A percentile compares a stretch with the other conserved stretches of the same genome.
Evolutionary conservation across 2,888 invertebrate species (phyloP).

Genomic region (Epicampocera succincta): DNA sequence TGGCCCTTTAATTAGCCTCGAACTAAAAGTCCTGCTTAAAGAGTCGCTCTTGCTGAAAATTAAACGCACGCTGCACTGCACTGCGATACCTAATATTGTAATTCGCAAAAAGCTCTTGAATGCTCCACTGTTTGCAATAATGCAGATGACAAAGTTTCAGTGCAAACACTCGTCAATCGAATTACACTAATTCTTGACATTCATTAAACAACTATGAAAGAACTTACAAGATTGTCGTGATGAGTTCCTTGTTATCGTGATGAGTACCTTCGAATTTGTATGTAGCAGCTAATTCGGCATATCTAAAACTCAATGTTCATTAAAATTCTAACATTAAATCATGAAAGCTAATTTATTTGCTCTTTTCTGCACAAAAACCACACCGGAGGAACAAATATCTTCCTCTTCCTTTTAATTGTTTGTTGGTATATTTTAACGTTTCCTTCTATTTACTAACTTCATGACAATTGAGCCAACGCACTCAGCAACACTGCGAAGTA

Average conservation of each 20-base stretch:
- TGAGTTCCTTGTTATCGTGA: background rate
- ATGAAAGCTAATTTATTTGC: constrained; percentile 48
- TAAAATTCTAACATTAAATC: constrained; percentile 46
- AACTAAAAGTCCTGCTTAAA: too few species aligned
- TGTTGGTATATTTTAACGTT: background rate
- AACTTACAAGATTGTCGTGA: background rate
- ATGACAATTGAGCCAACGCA: too few species aligned
- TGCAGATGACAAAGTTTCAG: background rate
- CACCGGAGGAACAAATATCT: background rate
- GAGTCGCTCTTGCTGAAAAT: too few species aligned
- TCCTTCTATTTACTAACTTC: too few species aligned
- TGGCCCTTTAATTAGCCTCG: too few species aligned
- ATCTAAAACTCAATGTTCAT: constrained; percentile 25
- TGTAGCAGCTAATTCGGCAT: background rate
- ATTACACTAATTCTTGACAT: constrained; percentile 40
- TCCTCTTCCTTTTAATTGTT: background rate
- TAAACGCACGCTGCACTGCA: too few species aligned
- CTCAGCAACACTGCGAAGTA: too few species aligned
- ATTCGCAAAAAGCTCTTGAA: background rate
- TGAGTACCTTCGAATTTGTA: background rate
- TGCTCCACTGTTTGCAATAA: constrained; percentile 5
- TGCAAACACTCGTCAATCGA: constrained; percentile 18
- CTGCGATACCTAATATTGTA: too few species aligned
- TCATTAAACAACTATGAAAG: constrained; percentile 5
- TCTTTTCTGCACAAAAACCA: constrained; percentile 12